Evolutionary conservation across 2,113 vertebrate genomes (phyloP).

Genomic region (Phalacrocorax aristotelis): DNA sequence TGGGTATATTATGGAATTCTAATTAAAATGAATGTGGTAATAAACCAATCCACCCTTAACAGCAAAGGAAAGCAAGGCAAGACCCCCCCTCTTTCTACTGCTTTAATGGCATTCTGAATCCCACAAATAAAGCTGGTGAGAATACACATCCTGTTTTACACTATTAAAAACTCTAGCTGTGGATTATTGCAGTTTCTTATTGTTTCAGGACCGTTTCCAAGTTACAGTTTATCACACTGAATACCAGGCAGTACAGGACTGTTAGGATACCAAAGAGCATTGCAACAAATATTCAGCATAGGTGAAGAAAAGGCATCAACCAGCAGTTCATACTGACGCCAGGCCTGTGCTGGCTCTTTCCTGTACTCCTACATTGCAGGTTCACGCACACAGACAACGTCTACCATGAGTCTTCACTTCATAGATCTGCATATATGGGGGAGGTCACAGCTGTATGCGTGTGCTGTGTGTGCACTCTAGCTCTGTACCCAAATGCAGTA

Average conservation of each 20-base stretch:
- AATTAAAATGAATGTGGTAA: conserved; percentile 64
- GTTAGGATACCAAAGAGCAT: neutral
- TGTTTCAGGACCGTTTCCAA: conserved; percentile 63
- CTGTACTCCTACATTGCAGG: neutral
- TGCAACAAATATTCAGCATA: neutral
- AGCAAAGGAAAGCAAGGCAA: conserved; percentile 20
- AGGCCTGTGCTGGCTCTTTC: neutral
- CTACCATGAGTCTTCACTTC: neutral
- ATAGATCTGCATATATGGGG: accelerated
- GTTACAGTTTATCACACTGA: neutral
- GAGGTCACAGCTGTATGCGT: neutral
- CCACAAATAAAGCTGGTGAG: conserved; percentile 59
- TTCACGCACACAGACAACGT: neutral
- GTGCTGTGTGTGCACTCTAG: accelerated
- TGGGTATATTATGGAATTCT: conserved; percentile 67
- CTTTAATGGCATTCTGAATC: conserved; percentile 49
- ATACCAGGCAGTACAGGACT: conserved; percentile 7
- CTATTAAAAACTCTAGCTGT: conserved; percentile 22
- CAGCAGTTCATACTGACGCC: accelerated
- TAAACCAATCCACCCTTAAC: conserved; percentile 53
- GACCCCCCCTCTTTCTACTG: neutral
- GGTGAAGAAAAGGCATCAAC: neutral
- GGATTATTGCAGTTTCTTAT: conserved; percentile 56
- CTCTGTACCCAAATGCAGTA: neutral
- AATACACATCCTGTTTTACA: conserved; percentile 49